phyloP scores from a whole-genome alignment of 2,888 invertebrate species.

The Melanargia galathea region DNA sequence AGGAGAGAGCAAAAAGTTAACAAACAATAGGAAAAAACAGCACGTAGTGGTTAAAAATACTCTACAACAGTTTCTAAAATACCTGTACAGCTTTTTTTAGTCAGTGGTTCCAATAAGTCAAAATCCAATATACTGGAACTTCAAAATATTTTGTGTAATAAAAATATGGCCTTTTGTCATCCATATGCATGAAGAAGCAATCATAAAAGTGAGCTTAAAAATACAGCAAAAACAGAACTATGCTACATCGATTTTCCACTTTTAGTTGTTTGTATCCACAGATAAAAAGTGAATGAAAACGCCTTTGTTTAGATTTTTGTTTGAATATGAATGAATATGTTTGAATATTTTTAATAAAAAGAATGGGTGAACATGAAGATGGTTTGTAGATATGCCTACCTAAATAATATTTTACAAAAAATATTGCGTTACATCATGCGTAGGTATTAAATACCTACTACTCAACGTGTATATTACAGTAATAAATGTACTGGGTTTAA shows the following conservation, averaged over 20 bases:
- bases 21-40: too few relatives aligned
- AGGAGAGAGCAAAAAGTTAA: too few relatives aligned
- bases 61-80: background rate
- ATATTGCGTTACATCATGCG: background rate
- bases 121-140: slow-evolving; percentile 6
- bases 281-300: background rate
- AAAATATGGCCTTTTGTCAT: slow-evolving; percentile 21
- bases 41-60: background rate
- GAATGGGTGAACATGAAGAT: too few relatives aligned
- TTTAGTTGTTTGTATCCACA: slow-evolving; percentile 2
- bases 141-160: slow-evolving; percentile 14
- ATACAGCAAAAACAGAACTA: slow-evolving; percentile 6
- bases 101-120: slow-evolving; percentile 3
- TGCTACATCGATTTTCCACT: background rate
- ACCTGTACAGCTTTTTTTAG: slow-evolving; percentile 3
- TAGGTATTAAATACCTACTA: background rate
- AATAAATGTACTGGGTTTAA: background rate
- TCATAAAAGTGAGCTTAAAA: slow-evolving; percentile 21
- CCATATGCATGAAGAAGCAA: slow-evolving; percentile 21
- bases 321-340: too few relatives aligned
- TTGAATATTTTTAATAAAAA: too few relatives aligned
- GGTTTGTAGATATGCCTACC: too few relatives aligned
- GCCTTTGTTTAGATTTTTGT: background rate
- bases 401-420: too few relatives aligned
- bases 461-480: too few relatives aligned